Evolutionary conservation across 2,888 invertebrate species (phyloP).

Genomic region (Noctua comes): DNA sequence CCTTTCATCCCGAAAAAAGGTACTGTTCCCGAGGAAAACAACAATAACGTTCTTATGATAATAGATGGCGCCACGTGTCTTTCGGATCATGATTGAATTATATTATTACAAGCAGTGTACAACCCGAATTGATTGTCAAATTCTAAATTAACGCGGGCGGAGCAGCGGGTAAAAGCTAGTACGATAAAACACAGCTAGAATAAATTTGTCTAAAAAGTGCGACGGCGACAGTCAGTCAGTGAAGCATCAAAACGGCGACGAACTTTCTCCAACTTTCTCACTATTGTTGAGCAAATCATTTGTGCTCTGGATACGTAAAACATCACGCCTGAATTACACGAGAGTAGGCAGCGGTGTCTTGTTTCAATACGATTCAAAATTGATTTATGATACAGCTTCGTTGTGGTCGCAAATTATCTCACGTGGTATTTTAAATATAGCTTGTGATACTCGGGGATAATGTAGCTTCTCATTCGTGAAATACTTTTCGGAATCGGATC

Average conservation of each 20-base stretch:
- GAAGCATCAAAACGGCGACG: constrained; percentile 47
- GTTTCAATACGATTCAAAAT: background rate
- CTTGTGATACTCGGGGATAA: background rate
- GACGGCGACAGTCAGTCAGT: constrained; percentile 43
- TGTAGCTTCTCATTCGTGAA: background rate
- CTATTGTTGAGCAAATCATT: constrained; percentile 49
- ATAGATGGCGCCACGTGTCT: too few species aligned
- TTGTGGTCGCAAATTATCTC: background rate
- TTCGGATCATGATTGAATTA: too few species aligned
- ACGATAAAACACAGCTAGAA: background rate
- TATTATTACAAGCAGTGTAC: too few species aligned
- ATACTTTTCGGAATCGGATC: background rate
- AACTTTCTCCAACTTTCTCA: constrained; percentile 64
- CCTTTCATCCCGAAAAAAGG: too few species aligned
- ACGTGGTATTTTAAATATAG: background rate
- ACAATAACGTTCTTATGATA: too few species aligned
- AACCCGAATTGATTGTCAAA: too few species aligned
- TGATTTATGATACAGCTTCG: background rate
- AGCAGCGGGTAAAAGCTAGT: background rate
- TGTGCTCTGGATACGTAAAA: constrained; percentile 22
- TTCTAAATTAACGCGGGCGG: too few species aligned
- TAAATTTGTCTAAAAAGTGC: constrained; percentile 7
- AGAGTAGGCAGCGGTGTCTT: background rate
- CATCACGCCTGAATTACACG: background rate
- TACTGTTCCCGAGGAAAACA: too few species aligned